Percentiles rank a stretch among this genome's conserved stretches.
phyloP scores from a whole-genome alignment of 1,140 invertebrate species.

The Sycophaga agraensis region DNA sequence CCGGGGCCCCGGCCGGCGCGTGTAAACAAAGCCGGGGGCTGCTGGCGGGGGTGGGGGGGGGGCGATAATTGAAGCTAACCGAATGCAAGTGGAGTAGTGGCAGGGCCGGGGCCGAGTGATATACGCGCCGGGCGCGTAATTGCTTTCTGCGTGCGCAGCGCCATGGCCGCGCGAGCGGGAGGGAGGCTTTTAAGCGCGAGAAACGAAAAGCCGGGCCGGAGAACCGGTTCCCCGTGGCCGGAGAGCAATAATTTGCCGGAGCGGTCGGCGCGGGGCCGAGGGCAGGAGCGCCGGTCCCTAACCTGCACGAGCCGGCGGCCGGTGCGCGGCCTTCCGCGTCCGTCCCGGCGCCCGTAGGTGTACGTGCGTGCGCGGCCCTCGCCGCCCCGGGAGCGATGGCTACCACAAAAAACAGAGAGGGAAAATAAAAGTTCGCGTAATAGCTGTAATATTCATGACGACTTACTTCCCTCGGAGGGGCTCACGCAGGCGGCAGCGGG shows the following conservation, averaged over 20 bases:
- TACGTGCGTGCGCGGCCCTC: not conserved
- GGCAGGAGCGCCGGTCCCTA: not conserved
- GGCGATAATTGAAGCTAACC: conserved; percentile 24
- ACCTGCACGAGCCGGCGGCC: not conserved
- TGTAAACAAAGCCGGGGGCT: no score
- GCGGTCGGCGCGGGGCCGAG: not conserved
- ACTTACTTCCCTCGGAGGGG: conserved; percentile 19
- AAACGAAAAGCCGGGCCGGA: conserved; percentile 21
- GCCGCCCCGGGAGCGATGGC: no score
- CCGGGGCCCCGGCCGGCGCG: no score
- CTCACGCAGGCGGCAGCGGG: not conserved
- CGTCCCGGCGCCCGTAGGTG: not conserved
- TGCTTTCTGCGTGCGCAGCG: conserved; percentile 20
- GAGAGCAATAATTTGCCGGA: conserved; percentile 24
- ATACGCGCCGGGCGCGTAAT: conserved; percentile 8
- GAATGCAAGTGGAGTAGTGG: conserved; percentile 9
- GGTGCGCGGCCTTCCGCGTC: not conserved
- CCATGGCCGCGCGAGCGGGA: no score
- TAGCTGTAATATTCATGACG: conserved; percentile 27
- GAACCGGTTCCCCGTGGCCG: no score
- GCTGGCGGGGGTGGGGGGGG: not conserved
- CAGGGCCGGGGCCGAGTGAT: conserved; percentile 10
- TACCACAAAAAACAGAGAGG: conserved; percentile 12
- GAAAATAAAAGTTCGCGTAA: conserved; percentile 15
- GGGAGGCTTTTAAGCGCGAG: conserved; percentile 24